Percentiles rank a stretch among this genome's conserved stretches.
These are phyloP conservation scores for Sinodicranocentrus sp. DNA, from an alignment of 2,888 invertebrate species.

Conservation along the genomic window DNA sequence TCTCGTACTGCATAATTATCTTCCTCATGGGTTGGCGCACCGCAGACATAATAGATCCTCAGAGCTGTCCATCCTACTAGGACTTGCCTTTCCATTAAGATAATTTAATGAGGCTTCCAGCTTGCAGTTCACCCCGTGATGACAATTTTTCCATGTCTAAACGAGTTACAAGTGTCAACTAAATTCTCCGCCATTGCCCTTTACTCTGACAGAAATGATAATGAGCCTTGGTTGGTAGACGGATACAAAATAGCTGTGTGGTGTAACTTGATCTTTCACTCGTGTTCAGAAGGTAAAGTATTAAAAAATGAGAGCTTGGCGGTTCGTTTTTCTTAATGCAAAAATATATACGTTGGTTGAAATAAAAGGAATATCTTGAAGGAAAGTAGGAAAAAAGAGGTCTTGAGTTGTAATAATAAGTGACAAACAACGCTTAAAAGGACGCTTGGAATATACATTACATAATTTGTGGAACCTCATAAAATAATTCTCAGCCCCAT, in stretches of 20 bases:
- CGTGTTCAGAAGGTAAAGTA: background rate
- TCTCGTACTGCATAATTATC: constrained; percentile 5
- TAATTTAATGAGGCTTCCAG: constrained; percentile 74
- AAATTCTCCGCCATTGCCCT: constrained; percentile 67
- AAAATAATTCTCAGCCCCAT: too few relatives aligned
- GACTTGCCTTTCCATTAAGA: constrained; percentile 71
- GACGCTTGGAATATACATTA: too few relatives aligned
- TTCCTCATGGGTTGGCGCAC: constrained; percentile 20
- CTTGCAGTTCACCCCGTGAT: constrained; percentile 70
- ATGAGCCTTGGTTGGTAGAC: background rate
- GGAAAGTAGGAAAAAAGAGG: too few relatives aligned
- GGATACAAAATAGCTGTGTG: background rate
- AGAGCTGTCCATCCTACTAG: constrained; percentile 24
- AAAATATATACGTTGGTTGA: too few relatives aligned
- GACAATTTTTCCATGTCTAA: constrained; percentile 63
- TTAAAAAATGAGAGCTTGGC: too few relatives aligned
- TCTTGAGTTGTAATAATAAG: too few relatives aligned
- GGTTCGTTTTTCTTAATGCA: too few relatives aligned
- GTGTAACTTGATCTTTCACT: constrained; percentile 23
- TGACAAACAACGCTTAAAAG: too few relatives aligned
- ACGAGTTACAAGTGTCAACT: constrained; percentile 70
- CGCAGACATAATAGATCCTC: background rate
- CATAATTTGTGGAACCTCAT: too few relatives aligned
- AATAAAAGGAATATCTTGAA: too few relatives aligned
- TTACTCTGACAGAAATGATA: constrained; percentile 60